Evolutionary conservation across 2,113 vertebrate species (phyloP).

Genomic region (Oophaga pumilio): DNA sequence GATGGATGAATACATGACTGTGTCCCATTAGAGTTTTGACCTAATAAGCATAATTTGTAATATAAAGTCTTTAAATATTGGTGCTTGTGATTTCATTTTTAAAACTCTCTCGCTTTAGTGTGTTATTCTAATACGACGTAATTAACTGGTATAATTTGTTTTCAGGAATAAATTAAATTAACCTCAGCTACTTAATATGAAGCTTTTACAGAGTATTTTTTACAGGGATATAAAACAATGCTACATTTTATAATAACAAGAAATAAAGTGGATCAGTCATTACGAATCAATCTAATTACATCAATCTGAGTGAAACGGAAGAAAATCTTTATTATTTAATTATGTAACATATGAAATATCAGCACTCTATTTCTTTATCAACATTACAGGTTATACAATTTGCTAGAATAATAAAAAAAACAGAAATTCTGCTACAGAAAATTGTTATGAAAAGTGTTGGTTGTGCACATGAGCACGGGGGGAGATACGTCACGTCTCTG

Average conservation of each 20-base stretch:
- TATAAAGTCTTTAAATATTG: constrained; percentile 5
- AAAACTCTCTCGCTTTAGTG: constrained; percentile 50
- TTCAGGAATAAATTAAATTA: constrained; percentile 57
- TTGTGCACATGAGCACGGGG: background rate
- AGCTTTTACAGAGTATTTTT: constrained; percentile 33
- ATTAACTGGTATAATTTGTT: constrained; percentile 54
- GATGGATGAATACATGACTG: constrained; percentile 37
- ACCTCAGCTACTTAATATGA: constrained; percentile 44
- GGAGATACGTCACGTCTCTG: background rate
- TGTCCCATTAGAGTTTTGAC: constrained; percentile 26
- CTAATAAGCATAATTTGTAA: constrained; percentile 51
- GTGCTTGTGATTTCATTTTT: constrained; percentile 59
- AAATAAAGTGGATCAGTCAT: constrained; percentile 46
- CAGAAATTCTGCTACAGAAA: background rate
- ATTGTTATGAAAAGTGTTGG: background rate
- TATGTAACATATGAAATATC: constrained; percentile 20
- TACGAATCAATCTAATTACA: constrained; percentile 50
- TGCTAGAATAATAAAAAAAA: background rate
- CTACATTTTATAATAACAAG: constrained; percentile 51
- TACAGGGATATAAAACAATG: constrained; percentile 44
- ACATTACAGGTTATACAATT: constrained; percentile 23
- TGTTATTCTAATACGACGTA: constrained; percentile 51
- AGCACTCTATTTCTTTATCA: constrained; percentile 30
- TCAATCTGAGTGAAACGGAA: constrained; percentile 2
- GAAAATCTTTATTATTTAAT: constrained; percentile 28